Percentiles rank a stretch among this genome's conserved stretches.
Conservation (phyloP, 1,140 invertebrate genomes). For the Papilio machaon region DNA sequence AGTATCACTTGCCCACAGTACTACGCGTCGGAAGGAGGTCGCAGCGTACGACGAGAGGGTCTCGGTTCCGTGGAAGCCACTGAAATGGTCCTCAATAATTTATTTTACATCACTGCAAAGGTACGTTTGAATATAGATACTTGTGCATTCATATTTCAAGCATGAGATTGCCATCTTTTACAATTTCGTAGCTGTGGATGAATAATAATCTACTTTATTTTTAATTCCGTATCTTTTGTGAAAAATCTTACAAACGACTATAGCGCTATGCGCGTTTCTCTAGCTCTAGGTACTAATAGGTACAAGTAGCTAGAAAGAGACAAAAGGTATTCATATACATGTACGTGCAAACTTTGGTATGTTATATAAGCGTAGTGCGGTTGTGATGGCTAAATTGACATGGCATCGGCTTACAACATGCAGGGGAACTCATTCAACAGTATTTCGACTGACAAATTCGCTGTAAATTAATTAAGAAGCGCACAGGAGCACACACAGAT, state of each 20-base stretch:
- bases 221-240: too few species aligned
- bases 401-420: neutral
- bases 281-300: neutral
- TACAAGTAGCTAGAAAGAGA: too few species aligned
- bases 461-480: neutral
- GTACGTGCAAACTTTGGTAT: neutral
- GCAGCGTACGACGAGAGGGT: constrained; percentile 90
- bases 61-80: constrained; percentile 99
- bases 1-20: constrained; percentile 80
- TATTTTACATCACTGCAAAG: constrained; percentile 99
- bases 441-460: neutral
- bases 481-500: neutral
- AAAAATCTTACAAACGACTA: neutral
- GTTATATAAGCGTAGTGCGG: neutral
- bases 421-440: neutral
- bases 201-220: neutral
- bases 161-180: neutral
- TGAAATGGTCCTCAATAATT: constrained; percentile 99
- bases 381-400: neutral
- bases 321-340: neutral
- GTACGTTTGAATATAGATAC: constrained; percentile 70
- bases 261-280: too few species aligned
- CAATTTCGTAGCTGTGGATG: neutral
- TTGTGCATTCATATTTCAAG: neutral
- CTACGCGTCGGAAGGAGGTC: constrained; percentile 86